Percentiles rank a stretch among this genome's conserved stretches.
phyloP scores from a whole-genome alignment of 1,140 invertebrate species.

The Trichoplusia ni region DNA sequence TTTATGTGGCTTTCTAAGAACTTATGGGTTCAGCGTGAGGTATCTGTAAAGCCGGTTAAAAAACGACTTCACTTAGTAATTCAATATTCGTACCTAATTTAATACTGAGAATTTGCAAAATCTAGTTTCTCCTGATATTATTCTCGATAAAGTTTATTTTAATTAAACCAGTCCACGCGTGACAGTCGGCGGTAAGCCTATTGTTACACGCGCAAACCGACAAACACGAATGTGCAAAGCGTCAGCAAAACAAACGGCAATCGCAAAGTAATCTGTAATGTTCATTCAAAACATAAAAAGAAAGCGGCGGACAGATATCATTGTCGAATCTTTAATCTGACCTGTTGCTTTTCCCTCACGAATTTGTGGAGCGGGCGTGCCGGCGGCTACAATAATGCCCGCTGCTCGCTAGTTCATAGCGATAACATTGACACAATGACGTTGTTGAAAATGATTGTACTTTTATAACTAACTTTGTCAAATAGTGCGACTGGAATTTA shows the following conservation, averaged over 20 bases:
- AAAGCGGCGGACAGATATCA: background rate
- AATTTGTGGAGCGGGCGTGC: background rate
- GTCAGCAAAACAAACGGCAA: background rate
- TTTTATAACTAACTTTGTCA: background rate
- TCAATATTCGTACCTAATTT: too few species aligned
- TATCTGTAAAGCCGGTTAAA: too few species aligned
- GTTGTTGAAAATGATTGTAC: background rate
- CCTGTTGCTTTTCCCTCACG: slow-evolving; percentile 20
- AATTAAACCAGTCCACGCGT: slow-evolving; percentile 3
- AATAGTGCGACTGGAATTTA: background rate
- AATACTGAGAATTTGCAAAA: too few species aligned
- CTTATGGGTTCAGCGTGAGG: too few species aligned
- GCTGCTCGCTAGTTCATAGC: background rate
- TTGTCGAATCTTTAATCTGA: slow-evolving; percentile 1
- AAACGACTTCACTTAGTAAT: too few species aligned
- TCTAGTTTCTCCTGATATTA: too few species aligned
- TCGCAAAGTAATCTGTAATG: slow-evolving; percentile 2
- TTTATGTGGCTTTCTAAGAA: too few species aligned
- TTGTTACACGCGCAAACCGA: slow-evolving; percentile 6
- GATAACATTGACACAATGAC: slow-evolving; percentile 13
- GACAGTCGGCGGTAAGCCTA: background rate
- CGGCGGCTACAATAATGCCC: background rate
- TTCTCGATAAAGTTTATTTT: too few species aligned
- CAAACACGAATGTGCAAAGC: slow-evolving; percentile 1
- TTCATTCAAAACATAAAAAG: slow-evolving; percentile 11